These are phyloP conservation scores for Iguana delicatissima DNA, from an alignment of 2,797 vertebrate species.

Conservation along the genomic window DNA sequence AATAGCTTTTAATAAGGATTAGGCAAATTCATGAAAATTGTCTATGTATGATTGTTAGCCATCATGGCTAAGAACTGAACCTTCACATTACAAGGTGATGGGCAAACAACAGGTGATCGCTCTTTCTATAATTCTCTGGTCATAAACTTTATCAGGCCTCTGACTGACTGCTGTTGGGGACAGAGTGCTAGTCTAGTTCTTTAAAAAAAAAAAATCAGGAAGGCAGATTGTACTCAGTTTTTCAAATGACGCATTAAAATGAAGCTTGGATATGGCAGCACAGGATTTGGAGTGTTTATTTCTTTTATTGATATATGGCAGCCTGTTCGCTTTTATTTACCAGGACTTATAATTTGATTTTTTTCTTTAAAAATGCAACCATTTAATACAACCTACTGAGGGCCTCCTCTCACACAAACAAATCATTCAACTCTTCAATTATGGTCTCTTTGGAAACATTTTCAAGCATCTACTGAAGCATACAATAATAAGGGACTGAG, in stretches of 20 bases:
- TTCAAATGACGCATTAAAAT: slow-evolving; percentile 14
- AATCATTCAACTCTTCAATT: slow-evolving; percentile 27
- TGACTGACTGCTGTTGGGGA: not conserved
- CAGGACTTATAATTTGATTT: not conserved
- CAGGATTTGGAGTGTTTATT: not conserved
- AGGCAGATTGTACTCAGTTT: not conserved
- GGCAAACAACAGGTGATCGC: not conserved
- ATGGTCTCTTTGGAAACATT: not conserved
- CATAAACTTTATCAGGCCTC: too few species aligned
- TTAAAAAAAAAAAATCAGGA: not conserved
- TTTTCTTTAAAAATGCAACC: slow-evolving; percentile 11
- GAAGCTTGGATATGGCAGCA: not conserved
- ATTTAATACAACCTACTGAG: slow-evolving; percentile 10
- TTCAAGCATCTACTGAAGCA: not conserved
- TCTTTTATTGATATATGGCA: not conserved
- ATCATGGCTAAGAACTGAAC: not conserved
- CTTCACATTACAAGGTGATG: not conserved
- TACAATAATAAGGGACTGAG: not conserved
- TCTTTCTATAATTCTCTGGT: not conserved
- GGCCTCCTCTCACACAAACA: slow-evolving; percentile 11
- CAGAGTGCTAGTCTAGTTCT: not conserved
- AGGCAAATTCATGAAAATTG: not conserved
- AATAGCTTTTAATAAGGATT: not conserved
- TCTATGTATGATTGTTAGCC: not conserved
- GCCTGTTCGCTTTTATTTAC: slow-evolving; percentile 21